Base-by-base conservation (phyloP, 2,797 vertebrate species). In the Apodemus agrarius region DNA sequence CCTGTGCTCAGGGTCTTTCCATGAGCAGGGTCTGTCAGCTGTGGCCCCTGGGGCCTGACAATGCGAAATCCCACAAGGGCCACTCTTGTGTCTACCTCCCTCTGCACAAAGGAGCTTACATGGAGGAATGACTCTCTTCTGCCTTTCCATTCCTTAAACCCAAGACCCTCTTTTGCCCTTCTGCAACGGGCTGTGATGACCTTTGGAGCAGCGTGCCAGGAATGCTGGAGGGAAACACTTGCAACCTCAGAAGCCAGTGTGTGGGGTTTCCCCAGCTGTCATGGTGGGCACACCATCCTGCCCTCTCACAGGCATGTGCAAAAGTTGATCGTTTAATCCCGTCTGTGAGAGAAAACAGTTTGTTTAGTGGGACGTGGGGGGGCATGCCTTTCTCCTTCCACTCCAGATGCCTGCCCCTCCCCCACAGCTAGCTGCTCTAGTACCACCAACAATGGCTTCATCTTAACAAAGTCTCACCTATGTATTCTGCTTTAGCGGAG, bases 1-100 rank as follows among this genome's bases (percentile, higher is more conserved):
- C 72, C 89, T 52, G 96, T 90, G 90, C 21, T n/a, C 22, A 87
- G 93, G 63, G 90, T 91, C 61, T 6, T 96, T 75, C 97, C 82
- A 86, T 52, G 90, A 43, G 65, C n/a, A 21, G 0, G 0, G 12
- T 43, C 57, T 83, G 81, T n/a, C 22, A 43, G 40, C 59, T 6
- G 37, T 34, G 59, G 40, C 40, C 29, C 2, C 37, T 63, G 81
- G 54, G 37, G 37, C 21, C 49, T 26, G 34, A 59, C n/a, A n/a
- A 61, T 26, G n/a, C 0, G 1, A 24, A 21, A n/a, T 72, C 89
- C 65, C 43, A 78, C 40, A 91, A 93, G 59, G 83, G 52, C 6
- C 43, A 13, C 84, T 16, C 95, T 26, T 24, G 11, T 9, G 37
- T 19, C 37, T 61, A 61, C 57, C 24, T 40, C n/a, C n/a, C 24